Evolutionary conservation across 2,113 vertebrate species (phyloP).

Genomic region (Oreotragus oreotragus): DNA sequence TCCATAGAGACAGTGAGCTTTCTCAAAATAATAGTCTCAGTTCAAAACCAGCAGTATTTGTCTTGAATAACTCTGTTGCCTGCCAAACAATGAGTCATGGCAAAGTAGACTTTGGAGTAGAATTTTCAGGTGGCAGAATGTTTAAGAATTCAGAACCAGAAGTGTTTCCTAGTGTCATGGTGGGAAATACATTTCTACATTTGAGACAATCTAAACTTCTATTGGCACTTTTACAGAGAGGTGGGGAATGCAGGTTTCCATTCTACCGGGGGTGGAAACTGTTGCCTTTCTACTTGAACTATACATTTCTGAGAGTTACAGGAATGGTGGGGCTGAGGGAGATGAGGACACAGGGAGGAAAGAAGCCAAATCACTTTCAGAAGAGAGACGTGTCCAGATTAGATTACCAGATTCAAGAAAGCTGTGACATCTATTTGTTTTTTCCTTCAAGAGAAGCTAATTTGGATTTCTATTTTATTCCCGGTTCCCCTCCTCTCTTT

Average conservation of each 20-base stretch:
- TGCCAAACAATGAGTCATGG: constrained; percentile 9
- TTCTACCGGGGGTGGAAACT: not conserved
- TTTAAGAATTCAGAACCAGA: not conserved
- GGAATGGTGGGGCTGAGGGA: not conserved
- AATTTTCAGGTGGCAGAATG: not conserved
- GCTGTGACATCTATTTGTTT: not conserved
- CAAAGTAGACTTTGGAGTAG: constrained; percentile 7
- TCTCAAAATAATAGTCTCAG: not conserved
- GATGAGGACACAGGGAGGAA: not conserved
- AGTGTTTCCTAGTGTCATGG: not conserved
- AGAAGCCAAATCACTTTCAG: not conserved
- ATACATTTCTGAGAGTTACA: not conserved
- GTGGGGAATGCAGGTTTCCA: not conserved
- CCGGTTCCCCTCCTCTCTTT: not conserved
- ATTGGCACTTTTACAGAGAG: not conserved
- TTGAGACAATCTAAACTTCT: not conserved
- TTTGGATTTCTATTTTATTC: constrained; percentile 5
- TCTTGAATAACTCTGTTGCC: not conserved
- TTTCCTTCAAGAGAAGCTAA: not conserved
- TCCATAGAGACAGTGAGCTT: not conserved
- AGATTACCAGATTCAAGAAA: constrained; percentile 28
- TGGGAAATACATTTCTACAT: constrained; percentile 26
- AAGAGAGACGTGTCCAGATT: not conserved
- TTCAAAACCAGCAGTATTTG: constrained; percentile 25
- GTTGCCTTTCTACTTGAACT: not conserved